Percentiles rank a stretch among this genome's conserved stretches.
phyloP scores from a whole-genome alignment of 2,797 vertebrate genomes.

The Gallinago nigripennis region DNA sequence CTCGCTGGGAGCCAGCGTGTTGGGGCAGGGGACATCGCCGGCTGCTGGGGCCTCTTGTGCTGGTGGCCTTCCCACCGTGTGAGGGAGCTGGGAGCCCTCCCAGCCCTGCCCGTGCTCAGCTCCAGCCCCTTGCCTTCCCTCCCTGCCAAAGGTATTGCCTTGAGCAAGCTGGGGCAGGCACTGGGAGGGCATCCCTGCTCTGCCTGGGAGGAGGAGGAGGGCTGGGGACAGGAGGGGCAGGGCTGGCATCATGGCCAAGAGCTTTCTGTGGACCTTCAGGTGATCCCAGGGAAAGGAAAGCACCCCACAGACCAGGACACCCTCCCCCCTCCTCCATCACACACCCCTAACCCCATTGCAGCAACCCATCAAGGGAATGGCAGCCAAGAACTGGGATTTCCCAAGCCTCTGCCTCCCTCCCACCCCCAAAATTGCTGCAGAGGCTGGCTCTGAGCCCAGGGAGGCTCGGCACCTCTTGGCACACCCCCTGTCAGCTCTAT shows the following conservation, averaged over 20 bases:
- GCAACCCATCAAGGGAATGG: background rate
- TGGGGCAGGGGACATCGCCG: background rate
- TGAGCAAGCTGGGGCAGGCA: background rate
- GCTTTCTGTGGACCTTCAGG: background rate
- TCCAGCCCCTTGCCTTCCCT: background rate
- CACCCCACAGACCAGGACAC: background rate
- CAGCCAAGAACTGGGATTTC: background rate
- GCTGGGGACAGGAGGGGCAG: background rate
- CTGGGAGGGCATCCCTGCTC: background rate
- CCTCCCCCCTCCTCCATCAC: background rate
- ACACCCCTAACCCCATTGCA: background rate
- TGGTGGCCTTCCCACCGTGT: background rate
- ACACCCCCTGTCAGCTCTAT: background rate
- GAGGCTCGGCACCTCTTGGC: background rate
- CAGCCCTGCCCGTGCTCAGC: background rate
- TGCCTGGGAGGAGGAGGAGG: background rate
- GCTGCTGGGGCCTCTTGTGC: background rate
- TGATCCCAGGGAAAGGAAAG: background rate
- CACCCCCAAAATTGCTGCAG: accelerated
- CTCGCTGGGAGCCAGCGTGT: background rate
- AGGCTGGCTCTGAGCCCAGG: background rate
- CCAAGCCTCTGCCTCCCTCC: background rate
- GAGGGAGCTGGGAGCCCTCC: background rate
- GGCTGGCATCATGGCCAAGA: accelerated
- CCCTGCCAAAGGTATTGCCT: background rate